Evolutionary conservation across 2,113 vertebrate genomes (phyloP), one percentile per base, ranked within the genome.

Genomic region (Nannospalax galili): DNA sequence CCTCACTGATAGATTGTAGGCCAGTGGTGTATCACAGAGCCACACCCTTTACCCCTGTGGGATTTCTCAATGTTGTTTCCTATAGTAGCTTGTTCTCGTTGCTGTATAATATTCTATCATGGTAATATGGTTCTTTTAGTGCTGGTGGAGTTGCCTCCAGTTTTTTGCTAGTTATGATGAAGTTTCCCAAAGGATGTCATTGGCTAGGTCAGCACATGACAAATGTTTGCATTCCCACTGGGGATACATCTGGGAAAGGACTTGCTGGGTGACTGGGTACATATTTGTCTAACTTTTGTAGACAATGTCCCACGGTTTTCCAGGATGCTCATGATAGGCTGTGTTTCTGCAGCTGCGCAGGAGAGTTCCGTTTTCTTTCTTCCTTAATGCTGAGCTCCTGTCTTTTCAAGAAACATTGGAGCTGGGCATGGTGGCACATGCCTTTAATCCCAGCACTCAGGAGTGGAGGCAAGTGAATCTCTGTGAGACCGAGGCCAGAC

Each of bases 311-410:
- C 19, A 22, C 0, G 22, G 26, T 7, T 85, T 94, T 85, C 22
- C 56, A 48, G 10, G 16, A 15, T 78, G 16, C 22, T 52, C 17
- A 4, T 40, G 62, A 73, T 52, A 1, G 14, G 20, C 32, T 28
- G 3, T 28, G 2, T 0, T 1, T 3, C 22, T 56, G 15, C 6
- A 28, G 2, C 52, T 24, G 2, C 1, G 1, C 1, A 10, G 3
- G 40, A 88, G 32, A 26, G 12, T 58, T 79, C 52, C 12, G 6
- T 40, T 24, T 42, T 75, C 35, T 12, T 0, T 35, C 89, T 65
- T 32, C 52, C 5, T 24, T 60, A 10, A 37, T 16, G 1, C 10
- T 30, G 2, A 12, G 9, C 85, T 72, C 74, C 65, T 40, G n/a
- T 75, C 42, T 88, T 35, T 26, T 24, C 32, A 20, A 67, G 73